phyloP scores from a whole-genome alignment of 2,113 vertebrate species.

The Condylura cristata region DNA sequence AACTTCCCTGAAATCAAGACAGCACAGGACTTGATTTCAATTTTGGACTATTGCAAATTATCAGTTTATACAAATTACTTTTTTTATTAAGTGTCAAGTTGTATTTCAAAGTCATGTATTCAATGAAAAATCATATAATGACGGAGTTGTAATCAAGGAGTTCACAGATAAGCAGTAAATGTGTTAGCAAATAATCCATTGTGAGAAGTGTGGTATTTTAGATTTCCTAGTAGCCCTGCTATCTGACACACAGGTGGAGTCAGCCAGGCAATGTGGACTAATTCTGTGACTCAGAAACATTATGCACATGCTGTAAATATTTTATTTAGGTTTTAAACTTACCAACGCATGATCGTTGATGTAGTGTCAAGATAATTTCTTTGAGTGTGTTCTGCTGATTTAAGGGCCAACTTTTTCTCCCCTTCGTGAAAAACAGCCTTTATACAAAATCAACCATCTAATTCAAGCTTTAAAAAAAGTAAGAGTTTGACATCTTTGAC shows the following conservation, averaged over 20 bases:
- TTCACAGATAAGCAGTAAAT: background rate
- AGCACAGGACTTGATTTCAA: background rate
- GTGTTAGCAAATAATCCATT: background rate
- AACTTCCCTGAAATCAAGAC: background rate
- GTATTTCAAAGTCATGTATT: background rate
- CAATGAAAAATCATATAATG: background rate
- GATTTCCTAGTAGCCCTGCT: background rate
- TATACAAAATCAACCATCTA: background rate
- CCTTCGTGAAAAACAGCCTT: background rate
- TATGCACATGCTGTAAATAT: background rate
- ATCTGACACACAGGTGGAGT: background rate
- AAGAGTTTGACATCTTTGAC: background rate
- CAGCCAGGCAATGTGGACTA: background rate
- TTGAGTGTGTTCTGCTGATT: background rate
- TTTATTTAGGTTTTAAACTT: conserved; percentile 19
- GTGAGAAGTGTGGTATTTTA: background rate
- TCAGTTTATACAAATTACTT: background rate
- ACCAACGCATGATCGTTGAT: background rate
- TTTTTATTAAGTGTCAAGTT: background rate
- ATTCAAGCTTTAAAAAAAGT: background rate
- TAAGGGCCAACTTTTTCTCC: background rate
- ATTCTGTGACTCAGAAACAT: background rate
- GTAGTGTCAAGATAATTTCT: background rate
- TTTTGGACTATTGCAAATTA: background rate
- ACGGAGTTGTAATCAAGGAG: background rate